Evolutionary conservation across 2,797 vertebrate genomes (phyloP), one percentile per base, ranked within the genome.

Genomic region (Pterois miles): DNA sequence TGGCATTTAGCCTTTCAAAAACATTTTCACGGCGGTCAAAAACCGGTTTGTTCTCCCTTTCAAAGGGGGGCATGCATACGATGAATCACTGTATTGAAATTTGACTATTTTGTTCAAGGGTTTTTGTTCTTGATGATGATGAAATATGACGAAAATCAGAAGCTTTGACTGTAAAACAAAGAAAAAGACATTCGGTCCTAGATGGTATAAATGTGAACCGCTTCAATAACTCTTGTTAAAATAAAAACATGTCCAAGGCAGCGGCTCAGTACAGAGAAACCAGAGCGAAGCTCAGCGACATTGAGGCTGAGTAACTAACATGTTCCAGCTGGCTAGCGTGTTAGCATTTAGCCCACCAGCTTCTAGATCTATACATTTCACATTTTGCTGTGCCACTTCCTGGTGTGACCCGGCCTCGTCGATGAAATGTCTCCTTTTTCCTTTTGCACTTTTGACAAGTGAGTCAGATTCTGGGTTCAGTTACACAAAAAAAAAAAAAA

Each of bases 401-500:
- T 81, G 89, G 88, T 94, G 85, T 79, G 89, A 74, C 54, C 78
- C 11, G 43, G 65, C 71, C 78, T 71, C 29, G 4, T 9, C 14
- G 0, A 72, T 77, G 1, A 81, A 64, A 62, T 1, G 40, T 79
- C 36, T 70, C 58, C 16, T 64, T 72, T 66, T 85, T 75, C 34
- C 11, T 88, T 83, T 83, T 80, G 83, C 84, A 85, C 87, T 86
- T 91, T 88, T 72, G 62, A 77, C 20, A 48, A 59, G 62, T 67
- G 60, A 63, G 40, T 77, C 70, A 29, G 50, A 46, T 48, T 56
- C 53, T 74, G 29, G n/a, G 54, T 88, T 92, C 43, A n/a, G 52
- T 88, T 78, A 4, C 40, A 13, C 40, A 10, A 36, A 67, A 63
- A 33, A 33, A 33, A 33, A 33, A 33, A 33, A 4, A 33, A 4